These are phyloP conservation scores for Epizoanthus illoricatus DNA, from an alignment of 92 coral and sea anemone species.

Conservation along the genomic window DNA sequence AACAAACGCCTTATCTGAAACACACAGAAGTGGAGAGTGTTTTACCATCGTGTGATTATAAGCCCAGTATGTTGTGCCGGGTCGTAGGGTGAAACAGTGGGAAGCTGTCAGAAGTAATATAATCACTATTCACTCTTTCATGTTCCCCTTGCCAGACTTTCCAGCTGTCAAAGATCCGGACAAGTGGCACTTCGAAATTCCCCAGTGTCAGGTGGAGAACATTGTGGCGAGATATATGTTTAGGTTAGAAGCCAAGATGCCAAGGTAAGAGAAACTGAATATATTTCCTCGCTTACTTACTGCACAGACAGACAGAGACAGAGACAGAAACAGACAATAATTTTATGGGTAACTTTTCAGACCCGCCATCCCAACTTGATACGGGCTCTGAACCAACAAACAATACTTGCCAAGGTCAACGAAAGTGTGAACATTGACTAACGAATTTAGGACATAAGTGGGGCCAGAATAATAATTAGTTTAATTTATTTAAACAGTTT, in stretches of 20 bases:
- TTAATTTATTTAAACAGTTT: too few relatives aligned
- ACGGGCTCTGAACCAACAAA: too few relatives aligned
- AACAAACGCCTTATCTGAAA: not conserved
- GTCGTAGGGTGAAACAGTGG: constrained; percentile 25
- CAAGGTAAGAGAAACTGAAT: constrained; percentile 15
- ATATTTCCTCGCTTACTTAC: too few relatives aligned
- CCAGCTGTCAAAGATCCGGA: constrained; percentile 5
- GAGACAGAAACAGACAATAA: not conserved
- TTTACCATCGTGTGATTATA: constrained; percentile 3
- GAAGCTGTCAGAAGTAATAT: constrained; percentile 2
- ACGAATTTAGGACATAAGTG: too few relatives aligned
- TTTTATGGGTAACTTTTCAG: too few relatives aligned
- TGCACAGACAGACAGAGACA: not conserved
- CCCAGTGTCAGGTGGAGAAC: constrained; percentile 8
- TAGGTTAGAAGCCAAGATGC: not conserved
- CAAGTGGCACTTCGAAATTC: constrained; percentile 10
- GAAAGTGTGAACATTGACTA: too few relatives aligned
- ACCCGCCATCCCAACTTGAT: too few relatives aligned
- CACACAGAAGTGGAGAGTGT: constrained; percentile 17
- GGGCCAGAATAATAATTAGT: too few relatives aligned
- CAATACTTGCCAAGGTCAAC: too few relatives aligned
- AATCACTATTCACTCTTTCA: constrained; percentile 17
- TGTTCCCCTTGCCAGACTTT: constrained; percentile 7
- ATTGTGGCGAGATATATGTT: constrained; percentile 25
- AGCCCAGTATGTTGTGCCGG: constrained; percentile 21